Evolutionary conservation across 2,888 invertebrate genomes (phyloP), one percentile per base, ranked within the genome.

Genomic region (Tricholauxania praeusta): DNA sequence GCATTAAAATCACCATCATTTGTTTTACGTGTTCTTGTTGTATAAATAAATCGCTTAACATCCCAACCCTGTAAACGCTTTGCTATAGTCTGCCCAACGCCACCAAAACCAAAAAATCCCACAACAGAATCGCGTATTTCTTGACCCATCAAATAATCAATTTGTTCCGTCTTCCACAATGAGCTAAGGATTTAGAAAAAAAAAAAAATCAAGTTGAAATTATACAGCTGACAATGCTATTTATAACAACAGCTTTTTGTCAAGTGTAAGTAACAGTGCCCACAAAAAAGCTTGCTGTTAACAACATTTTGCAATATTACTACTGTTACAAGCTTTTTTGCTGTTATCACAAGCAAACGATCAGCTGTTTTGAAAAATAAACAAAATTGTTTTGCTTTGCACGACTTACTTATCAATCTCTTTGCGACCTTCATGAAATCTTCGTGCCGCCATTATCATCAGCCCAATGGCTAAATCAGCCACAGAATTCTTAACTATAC

Each of bases 381-480:
- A 7, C 32, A 71, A 10, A 19, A 17, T n/a, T 51, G 48, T 52
- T 48, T 12, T 47, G 12, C n/a, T 60, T 60, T 15, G 22, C 22
- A 22, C 22, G 49, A 77, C 81, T 79, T 69, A 86, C 85, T 81
- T 89, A 81, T 91, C 90, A 17, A 95, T 88, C 80, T 91, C 90
- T 12, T 86, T 80, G 19, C 93, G 89, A 0, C 94, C 94, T 87
- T 96, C 96, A 75, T 93, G 92, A 66, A 95, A 89, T 74, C 95
- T 89, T 76, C 96, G 90, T 0, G 93, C 91, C 0, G 96, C 93
- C 6, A 92, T 90, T 72, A 98, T 89, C 77, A 94, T 85, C 17
- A 97, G 86, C 0, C 94, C 91, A 2, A 98, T 90, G 0, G 95
- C 92, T 67, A 94, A 89, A 84, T 98, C 96, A 0, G 97, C 96